Conservation (phyloP, 2,113 vertebrate species). For the Cephalopterus ornatus region DNA sequence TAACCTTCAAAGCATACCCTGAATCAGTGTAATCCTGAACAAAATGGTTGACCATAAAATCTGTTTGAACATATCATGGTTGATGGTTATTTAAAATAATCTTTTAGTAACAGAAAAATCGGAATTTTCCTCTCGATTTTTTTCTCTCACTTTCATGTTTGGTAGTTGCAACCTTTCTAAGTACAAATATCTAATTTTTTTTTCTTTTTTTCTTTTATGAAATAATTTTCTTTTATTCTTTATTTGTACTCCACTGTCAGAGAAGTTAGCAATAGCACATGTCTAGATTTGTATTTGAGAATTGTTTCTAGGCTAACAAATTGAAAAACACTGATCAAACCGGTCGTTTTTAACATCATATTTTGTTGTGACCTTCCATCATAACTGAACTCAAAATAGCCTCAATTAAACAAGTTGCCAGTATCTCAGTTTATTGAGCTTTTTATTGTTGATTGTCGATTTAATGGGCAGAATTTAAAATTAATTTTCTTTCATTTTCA, state of each 20-base stretch:
- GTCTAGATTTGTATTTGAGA: neutral
- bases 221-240: neutral
- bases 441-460: neutral
- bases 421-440: neutral
- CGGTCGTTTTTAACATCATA: neutral
- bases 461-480: neutral
- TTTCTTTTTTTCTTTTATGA: neutral
- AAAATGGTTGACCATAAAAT: neutral
- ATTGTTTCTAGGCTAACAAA: neutral
- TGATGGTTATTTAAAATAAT: neutral
- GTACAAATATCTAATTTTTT: neutral
- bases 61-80: neutral
- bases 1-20: neutral
- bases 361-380: neutral
- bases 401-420: neutral
- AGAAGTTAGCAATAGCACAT: neutral
- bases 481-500: neutral
- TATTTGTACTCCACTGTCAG: neutral
- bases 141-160: neutral
- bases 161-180: neutral
- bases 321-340: neutral
- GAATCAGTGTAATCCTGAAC: neutral
- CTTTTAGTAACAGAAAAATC: neutral
- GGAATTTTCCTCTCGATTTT: neutral
- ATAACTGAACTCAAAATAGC: neutral